Conservation (phyloP, 2,888 invertebrate genomes). For the Lottia gigantea region DNA sequence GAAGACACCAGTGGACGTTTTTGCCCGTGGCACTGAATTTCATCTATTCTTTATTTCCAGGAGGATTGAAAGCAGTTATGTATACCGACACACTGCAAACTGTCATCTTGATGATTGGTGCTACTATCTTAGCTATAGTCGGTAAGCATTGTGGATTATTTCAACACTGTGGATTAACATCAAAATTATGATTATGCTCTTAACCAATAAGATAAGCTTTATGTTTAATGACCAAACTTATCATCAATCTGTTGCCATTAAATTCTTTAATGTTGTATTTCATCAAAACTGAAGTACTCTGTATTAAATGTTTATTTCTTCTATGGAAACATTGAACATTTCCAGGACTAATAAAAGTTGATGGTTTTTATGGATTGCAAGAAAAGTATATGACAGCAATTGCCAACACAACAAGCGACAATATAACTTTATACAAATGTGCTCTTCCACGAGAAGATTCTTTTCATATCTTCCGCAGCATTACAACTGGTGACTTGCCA, state of each 20-base stretch:
- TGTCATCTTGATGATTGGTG: constrained; percentile 14
- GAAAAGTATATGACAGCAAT: constrained; percentile 64
- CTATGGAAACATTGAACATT: too few relatives aligned
- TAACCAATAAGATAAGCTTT: too few relatives aligned
- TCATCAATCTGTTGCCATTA: too few relatives aligned
- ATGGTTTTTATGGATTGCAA: constrained; percentile 68
- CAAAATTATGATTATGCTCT: too few relatives aligned
- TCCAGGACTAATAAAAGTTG: constrained; percentile 61
- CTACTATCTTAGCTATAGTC: background rate
- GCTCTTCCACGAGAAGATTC: constrained; percentile 53
- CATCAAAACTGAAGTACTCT: too few relatives aligned
- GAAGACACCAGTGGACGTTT: too few relatives aligned
- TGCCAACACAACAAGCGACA: constrained; percentile 56
- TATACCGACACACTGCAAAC: constrained; percentile 19
- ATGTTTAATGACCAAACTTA: too few relatives aligned
- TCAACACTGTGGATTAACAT: too few relatives aligned
- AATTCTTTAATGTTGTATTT: too few relatives aligned
- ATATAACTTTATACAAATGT: constrained; percentile 40
- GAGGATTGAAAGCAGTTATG: constrained; percentile 15
- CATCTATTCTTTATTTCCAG: background rate
- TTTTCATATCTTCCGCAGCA: constrained; percentile 49
- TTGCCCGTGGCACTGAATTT: too few relatives aligned
- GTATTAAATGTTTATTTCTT: too few relatives aligned
- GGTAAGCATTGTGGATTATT: background rate
- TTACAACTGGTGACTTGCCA: constrained; percentile 50